phyloP scores from a whole-genome alignment of 2,888 invertebrate species.

The Nemotelus pantherinus region DNA sequence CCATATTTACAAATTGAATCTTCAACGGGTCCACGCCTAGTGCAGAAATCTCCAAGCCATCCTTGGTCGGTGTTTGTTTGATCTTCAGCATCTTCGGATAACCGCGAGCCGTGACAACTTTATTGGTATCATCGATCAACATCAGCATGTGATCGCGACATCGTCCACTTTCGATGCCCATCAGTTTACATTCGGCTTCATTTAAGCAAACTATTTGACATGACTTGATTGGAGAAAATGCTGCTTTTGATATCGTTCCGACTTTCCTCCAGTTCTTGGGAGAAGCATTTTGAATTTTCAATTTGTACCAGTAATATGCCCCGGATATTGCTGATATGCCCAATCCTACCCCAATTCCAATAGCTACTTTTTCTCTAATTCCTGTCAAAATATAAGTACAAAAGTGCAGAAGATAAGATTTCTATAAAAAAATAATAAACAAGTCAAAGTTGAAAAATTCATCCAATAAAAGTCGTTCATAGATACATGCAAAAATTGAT shows the following conservation, averaged over 20 bases:
- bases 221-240: constrained; percentile 44
- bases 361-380: constrained; percentile 29
- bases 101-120: constrained; percentile 35
- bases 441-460: neutral
- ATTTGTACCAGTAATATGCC: constrained; percentile 33
- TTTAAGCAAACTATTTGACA: constrained; percentile 37
- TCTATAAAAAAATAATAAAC: neutral
- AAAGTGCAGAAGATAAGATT: neutral
- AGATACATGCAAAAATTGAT: too few relatives aligned
- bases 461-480: neutral
- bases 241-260: constrained; percentile 37
- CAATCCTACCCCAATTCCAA: constrained; percentile 28
- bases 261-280: constrained; percentile 45
- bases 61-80: constrained; percentile 32
- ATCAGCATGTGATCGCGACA: constrained; percentile 45
- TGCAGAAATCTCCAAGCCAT: constrained; percentile 67
- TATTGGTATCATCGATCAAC: constrained; percentile 42
- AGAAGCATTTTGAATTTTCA: constrained; percentile 22
- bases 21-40: constrained; percentile 68
- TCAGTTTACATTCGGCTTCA: constrained; percentile 25
- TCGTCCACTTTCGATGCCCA: constrained; percentile 29
- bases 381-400: constrained; percentile 26
- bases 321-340: constrained; percentile 26
- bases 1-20: constrained; percentile 65
- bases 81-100: constrained; percentile 47